Percentiles rank a stretch among this genome's conserved stretches.
phyloP scores from a whole-genome alignment of 1,140 invertebrate species.

The Drosophila tristis region DNA sequence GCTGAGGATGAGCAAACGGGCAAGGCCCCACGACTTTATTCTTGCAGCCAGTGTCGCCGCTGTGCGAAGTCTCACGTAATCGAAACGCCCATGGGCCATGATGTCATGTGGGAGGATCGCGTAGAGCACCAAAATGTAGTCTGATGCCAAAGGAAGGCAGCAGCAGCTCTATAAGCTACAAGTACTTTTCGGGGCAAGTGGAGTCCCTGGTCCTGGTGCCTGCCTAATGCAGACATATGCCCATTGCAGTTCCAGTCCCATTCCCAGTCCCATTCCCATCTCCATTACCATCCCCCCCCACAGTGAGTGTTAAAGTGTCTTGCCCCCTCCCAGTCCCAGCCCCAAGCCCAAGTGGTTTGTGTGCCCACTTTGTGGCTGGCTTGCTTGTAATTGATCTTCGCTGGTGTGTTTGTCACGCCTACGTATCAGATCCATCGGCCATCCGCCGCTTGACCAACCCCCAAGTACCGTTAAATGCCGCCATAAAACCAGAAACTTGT shows the following conservation, averaged over 20 bases:
- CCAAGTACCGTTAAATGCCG: conserved; percentile 44
- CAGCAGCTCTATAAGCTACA: no score
- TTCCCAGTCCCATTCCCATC: no score
- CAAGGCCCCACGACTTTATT: conserved; percentile 6
- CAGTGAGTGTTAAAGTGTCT: no score
- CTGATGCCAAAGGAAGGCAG: no score
- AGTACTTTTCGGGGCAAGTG: no score
- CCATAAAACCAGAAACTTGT: conserved; percentile 25
- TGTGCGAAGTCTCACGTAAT: conserved; percentile 57
- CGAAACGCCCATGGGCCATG: conserved; percentile 25
- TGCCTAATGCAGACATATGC: no score
- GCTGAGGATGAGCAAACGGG: conserved; percentile 19
- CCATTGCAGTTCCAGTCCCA: no score
- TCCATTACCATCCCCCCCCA: no score
- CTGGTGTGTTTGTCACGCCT: conserved; percentile 7
- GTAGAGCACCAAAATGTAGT: no score
- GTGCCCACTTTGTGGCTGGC: conserved; percentile 33
- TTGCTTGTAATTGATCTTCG: conserved; percentile 47
- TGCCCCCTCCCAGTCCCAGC: neutral
- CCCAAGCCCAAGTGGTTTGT: conserved; percentile 29
- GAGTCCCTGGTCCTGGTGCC: no score
- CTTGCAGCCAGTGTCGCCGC: neutral
- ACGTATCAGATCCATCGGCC: neutral
- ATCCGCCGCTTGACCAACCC: conserved; percentile 27
- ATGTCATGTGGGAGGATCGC: no score